Evolutionary conservation across 2,113 vertebrate genomes (phyloP).

Genomic region (Percina caprodes): DNA sequence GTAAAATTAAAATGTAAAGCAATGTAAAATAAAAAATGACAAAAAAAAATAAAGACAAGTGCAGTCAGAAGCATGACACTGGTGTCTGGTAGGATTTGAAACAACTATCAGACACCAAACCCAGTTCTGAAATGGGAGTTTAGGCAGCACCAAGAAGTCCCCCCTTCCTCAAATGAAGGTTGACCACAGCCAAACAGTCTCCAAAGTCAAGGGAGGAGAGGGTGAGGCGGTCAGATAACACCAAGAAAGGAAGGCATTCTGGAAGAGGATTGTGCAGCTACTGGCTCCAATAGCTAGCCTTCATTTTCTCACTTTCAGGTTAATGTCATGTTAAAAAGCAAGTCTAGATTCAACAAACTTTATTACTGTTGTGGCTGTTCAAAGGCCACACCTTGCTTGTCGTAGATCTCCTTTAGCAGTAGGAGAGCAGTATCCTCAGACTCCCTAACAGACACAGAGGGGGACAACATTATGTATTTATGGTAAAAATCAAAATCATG

Average conservation of each 20-base stretch:
- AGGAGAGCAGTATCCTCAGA: constrained; percentile 95
- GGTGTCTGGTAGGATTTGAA: constrained; percentile 12
- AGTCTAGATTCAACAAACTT: constrained; percentile 26
- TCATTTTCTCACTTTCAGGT: constrained; percentile 34
- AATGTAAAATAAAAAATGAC: constrained; percentile 23
- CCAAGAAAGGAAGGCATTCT: constrained; percentile 64
- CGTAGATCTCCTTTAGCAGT: constrained; percentile 96
- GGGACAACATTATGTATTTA: not conserved
- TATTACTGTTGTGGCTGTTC: constrained; percentile 75
- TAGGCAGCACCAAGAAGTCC: not conserved
- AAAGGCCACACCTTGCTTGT: constrained; percentile 85
- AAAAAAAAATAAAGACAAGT: constrained; percentile 26
- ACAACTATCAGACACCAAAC: constrained; percentile 11
- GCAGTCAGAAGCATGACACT: constrained; percentile 7
- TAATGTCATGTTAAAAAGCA: constrained; percentile 9
- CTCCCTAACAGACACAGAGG: constrained; percentile 85
- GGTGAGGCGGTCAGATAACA: constrained; percentile 22
- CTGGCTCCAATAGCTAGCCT: constrained; percentile 30
- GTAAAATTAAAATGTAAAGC: constrained; percentile 56
- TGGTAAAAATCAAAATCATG: not conserved
- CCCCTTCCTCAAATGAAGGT: not conserved
- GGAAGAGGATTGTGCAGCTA: constrained; percentile 44
- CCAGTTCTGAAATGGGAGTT: constrained; percentile 1
- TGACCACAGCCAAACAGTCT: constrained; percentile 11
- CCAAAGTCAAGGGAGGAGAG: constrained; percentile 5